Evolutionary conservation across 2,113 vertebrate species (phyloP).

Genomic region (Micronisus gabar): DNA sequence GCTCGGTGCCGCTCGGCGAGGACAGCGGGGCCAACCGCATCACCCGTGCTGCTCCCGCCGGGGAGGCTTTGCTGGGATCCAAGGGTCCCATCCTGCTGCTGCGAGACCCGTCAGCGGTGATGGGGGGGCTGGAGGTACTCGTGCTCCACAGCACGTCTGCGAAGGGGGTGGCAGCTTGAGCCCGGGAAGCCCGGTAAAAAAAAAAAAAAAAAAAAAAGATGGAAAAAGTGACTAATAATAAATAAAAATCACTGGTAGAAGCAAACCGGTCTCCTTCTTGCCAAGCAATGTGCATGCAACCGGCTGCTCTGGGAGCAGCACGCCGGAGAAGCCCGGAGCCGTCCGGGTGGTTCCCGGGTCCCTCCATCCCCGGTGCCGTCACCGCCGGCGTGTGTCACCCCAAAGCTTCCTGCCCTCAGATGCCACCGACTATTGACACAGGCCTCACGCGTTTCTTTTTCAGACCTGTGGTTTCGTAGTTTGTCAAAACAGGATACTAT

Average conservation of each 20-base stretch:
- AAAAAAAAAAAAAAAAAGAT: not conserved
- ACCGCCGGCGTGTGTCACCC: conserved; percentile 38
- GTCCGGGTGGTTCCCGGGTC: not conserved
- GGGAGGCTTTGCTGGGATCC: not conserved
- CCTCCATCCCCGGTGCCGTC: not conserved
- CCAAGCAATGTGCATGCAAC: not conserved
- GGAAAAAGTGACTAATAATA: not conserved
- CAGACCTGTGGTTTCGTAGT: conserved; percentile 82
- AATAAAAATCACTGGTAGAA: not conserved
- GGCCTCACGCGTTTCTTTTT: conserved; percentile 48
- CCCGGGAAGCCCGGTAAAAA: not conserved
- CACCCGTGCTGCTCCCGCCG: not conserved
- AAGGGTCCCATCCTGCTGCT: not conserved
- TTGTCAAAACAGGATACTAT: conserved; percentile 89
- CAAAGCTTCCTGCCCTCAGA: conserved; percentile 78
- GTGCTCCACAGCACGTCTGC: not conserved
- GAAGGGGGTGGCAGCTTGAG: not conserved
- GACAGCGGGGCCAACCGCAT: not conserved
- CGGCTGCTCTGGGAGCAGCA: not conserved
- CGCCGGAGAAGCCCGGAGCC: not conserved
- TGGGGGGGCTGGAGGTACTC: not conserved
- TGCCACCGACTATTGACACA: conserved; percentile 61
- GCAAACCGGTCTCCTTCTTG: not conserved
- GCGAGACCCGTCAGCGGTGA: not conserved
- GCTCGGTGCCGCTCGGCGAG: fast-evolving